Evolutionary conservation across 2,797 vertebrate species (phyloP), one percentile per base, ranked within the genome.

Genomic region (Helarctos malayanus): DNA sequence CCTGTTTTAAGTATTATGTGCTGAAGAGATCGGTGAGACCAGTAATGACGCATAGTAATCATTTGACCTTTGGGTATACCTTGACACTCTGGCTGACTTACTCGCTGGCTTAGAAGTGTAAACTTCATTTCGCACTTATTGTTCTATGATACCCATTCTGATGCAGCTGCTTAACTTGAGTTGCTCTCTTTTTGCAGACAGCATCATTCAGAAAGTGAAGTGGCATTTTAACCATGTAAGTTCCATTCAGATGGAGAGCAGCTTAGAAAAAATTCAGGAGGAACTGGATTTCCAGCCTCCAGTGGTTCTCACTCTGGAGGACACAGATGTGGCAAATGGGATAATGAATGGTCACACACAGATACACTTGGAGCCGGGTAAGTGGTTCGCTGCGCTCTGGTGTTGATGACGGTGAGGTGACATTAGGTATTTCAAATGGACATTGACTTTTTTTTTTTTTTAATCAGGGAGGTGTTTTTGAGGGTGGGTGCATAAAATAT

Each of bases 141-240:
- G 45, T 52, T 78, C 38, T 41, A 2, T 4, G 27, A 14, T 11
- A 49, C 35, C 45, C 1, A 0, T 80, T 52, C 63, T 14, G 21
- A 57, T 5, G 68, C 65, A 69, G 45, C 27, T 21, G 14, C 29
- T 79, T 19, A 63, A 0, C 59, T 65, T 59, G 52, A n/a, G 7
- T 54, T 54, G n/a, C 68, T 86, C 41, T 96, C 38, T 91, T 27
- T 97, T 97, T 96, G 9, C 98, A 99, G 99, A 99, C 78, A 97
- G 98, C 27, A 56, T 98, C 95, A 99, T 99, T 97, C 99, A 99
- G 98, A 99, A 99, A 94, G 98, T 99, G 87, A 99, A 99, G 98
- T 99, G 99, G 88, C 99, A 99, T 87, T 99, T 99, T 98, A 99
- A 99, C 97, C 98, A 97, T 49, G 98, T 92, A 0, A 98, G 98